phyloP scores from a whole-genome alignment of 2,797 vertebrate species.

The Anas bernieri region DNA sequence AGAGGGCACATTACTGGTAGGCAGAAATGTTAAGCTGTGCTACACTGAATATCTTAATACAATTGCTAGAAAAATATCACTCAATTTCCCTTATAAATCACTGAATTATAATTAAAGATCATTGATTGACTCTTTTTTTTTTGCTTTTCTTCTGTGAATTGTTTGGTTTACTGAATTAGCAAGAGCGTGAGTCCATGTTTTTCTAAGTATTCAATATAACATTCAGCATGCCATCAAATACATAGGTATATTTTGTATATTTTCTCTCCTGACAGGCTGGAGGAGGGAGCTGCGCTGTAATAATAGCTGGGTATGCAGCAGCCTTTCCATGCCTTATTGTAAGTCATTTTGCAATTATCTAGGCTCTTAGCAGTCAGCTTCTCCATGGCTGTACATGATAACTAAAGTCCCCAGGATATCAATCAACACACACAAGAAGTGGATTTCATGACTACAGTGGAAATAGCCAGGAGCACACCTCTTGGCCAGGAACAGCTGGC shows the following conservation, averaged over 20 bases:
- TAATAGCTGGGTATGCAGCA: neutral
- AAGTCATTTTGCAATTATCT: conserved; percentile 11
- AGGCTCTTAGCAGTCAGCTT: neutral
- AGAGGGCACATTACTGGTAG: neutral
- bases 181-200: neutral
- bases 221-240: neutral
- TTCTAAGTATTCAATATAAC: neutral
- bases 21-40: neutral
- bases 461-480: neutral
- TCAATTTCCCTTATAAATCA: neutral
- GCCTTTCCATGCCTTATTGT: neutral
- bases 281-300: neutral
- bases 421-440: neutral
- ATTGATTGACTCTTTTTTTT: neutral
- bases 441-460: neutral
- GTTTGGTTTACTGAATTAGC: neutral
- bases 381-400: neutral
- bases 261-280: neutral
- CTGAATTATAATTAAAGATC: neutral
- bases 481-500: conserved; percentile 2
- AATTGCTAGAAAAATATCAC: neutral
- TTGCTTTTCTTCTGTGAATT: neutral
- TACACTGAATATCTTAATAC: neutral
- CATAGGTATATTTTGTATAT: neutral
- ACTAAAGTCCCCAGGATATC: conserved; percentile 4